Percentiles rank a stretch among this genome's conserved stretches.
Evolutionary conservation across 2,797 vertebrate genomes (phyloP).

Genomic region (Brachymystax lenok): DNA sequence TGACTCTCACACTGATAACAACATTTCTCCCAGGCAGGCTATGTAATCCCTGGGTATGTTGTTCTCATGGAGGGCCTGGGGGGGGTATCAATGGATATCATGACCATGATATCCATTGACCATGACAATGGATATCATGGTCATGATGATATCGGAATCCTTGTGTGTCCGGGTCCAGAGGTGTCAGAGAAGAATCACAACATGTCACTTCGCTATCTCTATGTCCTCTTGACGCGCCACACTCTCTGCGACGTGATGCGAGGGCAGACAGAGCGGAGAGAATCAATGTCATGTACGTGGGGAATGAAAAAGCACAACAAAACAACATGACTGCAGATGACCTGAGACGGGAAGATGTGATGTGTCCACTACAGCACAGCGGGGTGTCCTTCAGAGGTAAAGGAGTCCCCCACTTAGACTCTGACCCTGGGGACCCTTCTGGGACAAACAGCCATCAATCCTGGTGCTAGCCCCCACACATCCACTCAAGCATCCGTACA

Average conservation of each 20-base stretch:
- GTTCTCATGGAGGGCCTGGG: neutral
- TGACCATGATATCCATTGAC: neutral
- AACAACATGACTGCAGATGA: neutral
- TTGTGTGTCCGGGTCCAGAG: neutral
- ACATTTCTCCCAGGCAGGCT: neutral
- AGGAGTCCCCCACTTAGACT: neutral
- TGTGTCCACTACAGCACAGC: too few species aligned
- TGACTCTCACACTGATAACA: constrained; percentile 63
- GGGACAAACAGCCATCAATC: neutral
- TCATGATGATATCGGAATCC: neutral
- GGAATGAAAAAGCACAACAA: neutral
- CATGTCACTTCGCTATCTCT: neutral
- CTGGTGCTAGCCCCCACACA: neutral
- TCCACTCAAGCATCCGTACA: neutral
- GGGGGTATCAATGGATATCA: neutral
- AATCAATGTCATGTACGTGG: neutral
- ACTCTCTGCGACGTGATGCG: neutral
- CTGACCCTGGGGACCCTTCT: too few species aligned
- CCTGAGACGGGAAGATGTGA: neutral
- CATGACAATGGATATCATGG: neutral
- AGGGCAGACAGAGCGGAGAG: neutral
- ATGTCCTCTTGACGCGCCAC: neutral
- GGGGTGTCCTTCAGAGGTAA: neutral
- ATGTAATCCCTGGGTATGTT: neutral
- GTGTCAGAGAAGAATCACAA: neutral